Base-by-base conservation (phyloP, 1,140 invertebrate genomes). In the Subanguina moxae region DNA sequence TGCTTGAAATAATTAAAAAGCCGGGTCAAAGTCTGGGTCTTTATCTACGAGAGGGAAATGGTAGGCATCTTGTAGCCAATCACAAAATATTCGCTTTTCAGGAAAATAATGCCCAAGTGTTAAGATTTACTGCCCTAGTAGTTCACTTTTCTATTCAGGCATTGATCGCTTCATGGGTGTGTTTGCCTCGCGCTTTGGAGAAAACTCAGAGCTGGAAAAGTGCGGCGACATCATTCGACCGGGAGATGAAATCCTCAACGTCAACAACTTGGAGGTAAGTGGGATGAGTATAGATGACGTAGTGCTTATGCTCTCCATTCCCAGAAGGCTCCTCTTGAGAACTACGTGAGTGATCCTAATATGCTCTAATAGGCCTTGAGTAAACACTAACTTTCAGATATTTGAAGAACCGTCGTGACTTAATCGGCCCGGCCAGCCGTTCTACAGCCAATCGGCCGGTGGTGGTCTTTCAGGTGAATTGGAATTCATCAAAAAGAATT, bases 1-100 rank as follows among this genome's bases (percentile, higher is more conserved):
- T 97, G 80, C 93, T 98, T 70, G 95, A 98, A 86, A 97, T 98
- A 80, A 93, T 98, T 69, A 99, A 99, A 85, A 88, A 94, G 76
- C 95, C 95, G 1, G 95, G 94, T 25, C 95, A 98, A 85, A 97
- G 94, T 7, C 86, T 99, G 61, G 95, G 95, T 48, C 88, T 99
- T 64, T 98, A 98, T 82, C 96, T 98, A 78, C 87, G 95, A 30
- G 80, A 82, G 64, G 78, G 80, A 30, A 80, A 80, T 68, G 80
- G 78, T 78, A 45, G 28, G 52, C 30, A 13, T 25, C 57, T 65
- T 9, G 61, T 27, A 32, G 62, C 25, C 43, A 68, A 68, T 68
- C 0, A 17, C 32, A 7, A 21, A 46, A 19, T 45, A 63, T 64
- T n/a, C 25, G 57, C 13, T 58, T 64, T 64, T 19, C n/a, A 17